Evolutionary conservation across 2,888 invertebrate species (phyloP), one percentile per base, ranked within the genome.

Genomic region (Eutolmus rufibarbis): DNA sequence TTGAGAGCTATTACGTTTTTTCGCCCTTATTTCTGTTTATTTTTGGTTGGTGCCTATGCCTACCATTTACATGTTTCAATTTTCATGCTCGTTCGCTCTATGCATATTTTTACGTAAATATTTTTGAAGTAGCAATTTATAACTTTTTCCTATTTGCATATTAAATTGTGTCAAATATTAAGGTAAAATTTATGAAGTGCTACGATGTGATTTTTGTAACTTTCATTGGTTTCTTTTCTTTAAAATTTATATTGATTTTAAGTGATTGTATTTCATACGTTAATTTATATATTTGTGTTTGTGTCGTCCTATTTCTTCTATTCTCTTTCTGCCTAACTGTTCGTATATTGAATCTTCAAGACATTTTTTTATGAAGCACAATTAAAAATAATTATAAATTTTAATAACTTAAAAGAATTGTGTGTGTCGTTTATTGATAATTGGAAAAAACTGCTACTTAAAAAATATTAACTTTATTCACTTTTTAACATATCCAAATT

Each of bases 1-100:
- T 89, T 89, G 90, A 37, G 14, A 34, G 16, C 16, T 31, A 34
- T 37, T 34, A 16, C 34, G n/a, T 76, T 90, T 87, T 4, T 16
- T 88, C 88, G 88, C 89, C 89, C 89, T 56, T 89, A 89, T 89
- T 89, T 86, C 34, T 31, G n/a, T 28, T 74, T 31, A n/a, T 82
- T 57, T 28, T 76, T 56, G 34, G 8, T 37, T 66, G 66, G 66
- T 66, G 28, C 23, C 66, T 66, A 23, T 23, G 23, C 66, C 66
- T 66, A 66, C 66, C 66, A 66, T 76, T 78, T 78, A 28, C 9
- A 34, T 51, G n/a, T 77, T 37, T 77, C 51, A 78, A 86, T 16
- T 85, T 43, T 43, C 79, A 76, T 85, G 87, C 87, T 87, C 87
- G 81, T 57, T 57, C 81, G 43, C 74, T 51, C 85, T 85, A 81